A percentile compares a stretch with the other conserved stretches of the same genome.
Conservation (phyloP, 2,888 invertebrate genomes). For the Cataglyphis cursor region DNA sequence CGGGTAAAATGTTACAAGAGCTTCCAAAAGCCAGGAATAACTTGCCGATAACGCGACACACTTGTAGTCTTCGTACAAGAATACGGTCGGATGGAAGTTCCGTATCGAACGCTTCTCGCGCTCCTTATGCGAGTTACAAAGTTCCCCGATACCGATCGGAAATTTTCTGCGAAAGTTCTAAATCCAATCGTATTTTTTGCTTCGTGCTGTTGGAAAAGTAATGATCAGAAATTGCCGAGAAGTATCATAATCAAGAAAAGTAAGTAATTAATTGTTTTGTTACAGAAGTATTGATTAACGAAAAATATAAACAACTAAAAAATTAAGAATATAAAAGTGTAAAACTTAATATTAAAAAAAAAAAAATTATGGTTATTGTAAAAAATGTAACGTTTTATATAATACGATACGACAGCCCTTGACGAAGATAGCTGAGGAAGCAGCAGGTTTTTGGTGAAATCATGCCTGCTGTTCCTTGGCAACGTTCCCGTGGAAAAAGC, state of each 20-base stretch:
- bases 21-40: conserved; percentile 41
- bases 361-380: neutral
- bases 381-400: neutral
- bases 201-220: neutral
- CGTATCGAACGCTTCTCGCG: conserved; percentile 37
- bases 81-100: conserved; percentile 40
- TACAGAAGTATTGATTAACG: neutral
- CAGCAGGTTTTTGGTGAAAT: conserved; percentile 63
- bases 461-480: conserved; percentile 57
- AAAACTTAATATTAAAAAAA: neutral
- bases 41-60: conserved; percentile 22
- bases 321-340: neutral
- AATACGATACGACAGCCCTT: conserved; percentile 66
- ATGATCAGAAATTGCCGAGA: neutral
- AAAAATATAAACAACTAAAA: neutral
- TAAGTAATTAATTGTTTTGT: neutral
- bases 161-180: conserved; percentile 38
- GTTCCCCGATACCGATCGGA: conserved; percentile 39
- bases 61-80: conserved; percentile 31
- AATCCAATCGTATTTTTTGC: conserved; percentile 26
- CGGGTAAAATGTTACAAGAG: neutral
- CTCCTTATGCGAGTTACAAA: conserved; percentile 45
- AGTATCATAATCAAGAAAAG: conserved; percentile 5
- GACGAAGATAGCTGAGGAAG: conserved; percentile 61
- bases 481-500: conserved; percentile 62